Percentiles rank a stretch among this genome's conserved stretches.
phyloP scores from a whole-genome alignment of 2,888 invertebrate genomes.

The Sinodicranocentrus sp. region DNA sequence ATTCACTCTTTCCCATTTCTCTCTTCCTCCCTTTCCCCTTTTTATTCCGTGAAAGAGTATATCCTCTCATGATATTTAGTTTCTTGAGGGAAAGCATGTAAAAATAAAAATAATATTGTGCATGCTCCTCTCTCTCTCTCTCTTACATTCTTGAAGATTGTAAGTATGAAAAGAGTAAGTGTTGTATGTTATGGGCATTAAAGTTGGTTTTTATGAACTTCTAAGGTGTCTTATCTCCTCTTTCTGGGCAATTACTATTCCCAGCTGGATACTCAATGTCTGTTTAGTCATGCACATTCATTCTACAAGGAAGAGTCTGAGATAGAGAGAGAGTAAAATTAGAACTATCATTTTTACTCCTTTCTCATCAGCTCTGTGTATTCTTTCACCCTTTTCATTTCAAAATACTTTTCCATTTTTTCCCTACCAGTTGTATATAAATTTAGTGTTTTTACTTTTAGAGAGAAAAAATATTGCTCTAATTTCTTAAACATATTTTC shows the following conservation, averaged over 20 bases:
- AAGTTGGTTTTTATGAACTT: constrained; percentile 71
- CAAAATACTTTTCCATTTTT: not conserved
- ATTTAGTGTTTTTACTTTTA: too few species aligned
- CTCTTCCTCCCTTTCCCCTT: constrained; percentile 41
- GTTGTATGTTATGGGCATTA: constrained; percentile 56
- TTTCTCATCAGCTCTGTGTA: not conserved
- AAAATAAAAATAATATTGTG: constrained; percentile 14
- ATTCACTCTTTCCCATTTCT: constrained; percentile 47
- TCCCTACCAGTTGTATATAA: too few species aligned
- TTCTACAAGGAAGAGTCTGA: constrained; percentile 5
- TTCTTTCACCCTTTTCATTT: not conserved
- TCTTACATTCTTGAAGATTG: too few species aligned
- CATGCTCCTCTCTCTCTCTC: too few species aligned
- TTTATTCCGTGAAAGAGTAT: too few species aligned
- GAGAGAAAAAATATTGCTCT: too few species aligned
- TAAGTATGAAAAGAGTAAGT: constrained; percentile 9
- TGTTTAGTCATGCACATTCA: constrained; percentile 66
- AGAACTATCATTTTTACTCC: not conserved
- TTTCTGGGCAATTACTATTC: constrained; percentile 71
- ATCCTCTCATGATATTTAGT: too few species aligned
- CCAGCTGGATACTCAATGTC: constrained; percentile 62
- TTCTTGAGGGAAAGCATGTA: constrained; percentile 45
- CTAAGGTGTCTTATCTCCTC: constrained; percentile 74
- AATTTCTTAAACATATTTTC: too few species aligned
- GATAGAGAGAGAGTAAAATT: constrained; percentile 5